Evolutionary conservation across 2,113 vertebrate species (phyloP), one percentile per base, ranked within the genome.

Genomic region (Bolborhynchus lineola): DNA sequence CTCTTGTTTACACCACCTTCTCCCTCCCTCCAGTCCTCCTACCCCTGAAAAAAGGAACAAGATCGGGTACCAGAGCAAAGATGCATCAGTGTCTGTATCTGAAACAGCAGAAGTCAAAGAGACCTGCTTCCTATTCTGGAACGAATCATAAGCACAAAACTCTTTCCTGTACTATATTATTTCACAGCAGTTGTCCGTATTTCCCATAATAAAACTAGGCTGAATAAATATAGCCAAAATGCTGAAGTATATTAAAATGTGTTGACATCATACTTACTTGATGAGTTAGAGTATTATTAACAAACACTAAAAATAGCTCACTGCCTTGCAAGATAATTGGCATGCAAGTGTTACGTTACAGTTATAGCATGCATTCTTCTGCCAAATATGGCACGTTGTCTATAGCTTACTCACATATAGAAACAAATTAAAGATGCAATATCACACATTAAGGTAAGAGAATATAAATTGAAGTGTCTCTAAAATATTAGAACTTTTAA

Each of bases 311-410:
- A 97, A 97, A 97, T 97, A 98, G 96, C 85, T 79, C 64, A 67
- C 64, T 3, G 52, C 92, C 98, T 94, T 93, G 95, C 97, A 97
- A 95, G 91, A 77, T 89, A 97, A 97, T 93, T 82, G 86, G 92
- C 90, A 94, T 84, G 92, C 94, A 96, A 98, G 97, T 92, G 93
- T 97, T 96, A 96, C 50, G 1, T 97, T 97, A 97, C 97, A 86
- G 89, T 97, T 97, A 97, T 92, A 97, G 93, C 98, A 95, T 84
- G 97, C 98, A 98, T 98, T 98, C 97, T 98, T 98, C 92, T 96
- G 79, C 98, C 98, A 98, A 98, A 98, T 98, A 98, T 94, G 98
- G 98, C 91, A 93, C 83, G 49, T 41, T 46, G 35, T 77, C 88
- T 94, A 92, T 80, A 87, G 20, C 82, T 95, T 91, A 84, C 37